phyloP scores from a whole-genome alignment of 2,113 vertebrate species.

The Nothocercus julius region DNA sequence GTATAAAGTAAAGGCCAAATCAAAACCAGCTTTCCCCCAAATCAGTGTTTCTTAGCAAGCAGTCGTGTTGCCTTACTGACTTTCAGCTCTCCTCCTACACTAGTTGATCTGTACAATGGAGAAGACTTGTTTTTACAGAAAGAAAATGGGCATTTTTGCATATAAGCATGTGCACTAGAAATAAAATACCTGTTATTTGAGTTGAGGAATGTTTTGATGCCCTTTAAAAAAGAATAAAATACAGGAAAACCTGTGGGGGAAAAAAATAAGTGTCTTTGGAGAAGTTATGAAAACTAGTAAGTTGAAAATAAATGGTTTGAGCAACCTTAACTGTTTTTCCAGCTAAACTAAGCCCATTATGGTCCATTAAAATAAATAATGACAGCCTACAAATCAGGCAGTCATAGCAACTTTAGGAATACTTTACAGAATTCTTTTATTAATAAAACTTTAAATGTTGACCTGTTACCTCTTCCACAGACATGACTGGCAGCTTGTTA shows the following conservation, averaged over 20 bases:
- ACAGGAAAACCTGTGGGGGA: background rate
- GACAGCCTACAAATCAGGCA: background rate
- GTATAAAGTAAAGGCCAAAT: background rate
- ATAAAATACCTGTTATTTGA: background rate
- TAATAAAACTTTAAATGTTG: slow-evolving; percentile 4
- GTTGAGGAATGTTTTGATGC: background rate
- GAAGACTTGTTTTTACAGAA: background rate
- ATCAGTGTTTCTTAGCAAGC: background rate
- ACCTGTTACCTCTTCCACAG: background rate
- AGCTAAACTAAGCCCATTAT: background rate
- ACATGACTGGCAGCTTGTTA: background rate
- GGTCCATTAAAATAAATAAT: slow-evolving; percentile 21
- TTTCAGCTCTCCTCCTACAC: slow-evolving; percentile 48
- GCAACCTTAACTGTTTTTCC: background rate
- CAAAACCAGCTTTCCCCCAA: slow-evolving; percentile 6
- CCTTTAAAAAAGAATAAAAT: background rate
- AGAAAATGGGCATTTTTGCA: background rate
- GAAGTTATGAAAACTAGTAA: background rate
- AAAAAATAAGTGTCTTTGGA: background rate
- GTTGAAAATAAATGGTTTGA: background rate
- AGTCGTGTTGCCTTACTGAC: background rate
- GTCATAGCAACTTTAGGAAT: background rate
- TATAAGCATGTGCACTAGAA: background rate
- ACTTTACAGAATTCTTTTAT: background rate
- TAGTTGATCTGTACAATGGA: background rate